A percentile compares a stretch with the other conserved stretches of the same genome.
Evolutionary conservation across 2,113 vertebrate genomes (phyloP).

Genomic region (Phodopus roborovskii): DNA sequence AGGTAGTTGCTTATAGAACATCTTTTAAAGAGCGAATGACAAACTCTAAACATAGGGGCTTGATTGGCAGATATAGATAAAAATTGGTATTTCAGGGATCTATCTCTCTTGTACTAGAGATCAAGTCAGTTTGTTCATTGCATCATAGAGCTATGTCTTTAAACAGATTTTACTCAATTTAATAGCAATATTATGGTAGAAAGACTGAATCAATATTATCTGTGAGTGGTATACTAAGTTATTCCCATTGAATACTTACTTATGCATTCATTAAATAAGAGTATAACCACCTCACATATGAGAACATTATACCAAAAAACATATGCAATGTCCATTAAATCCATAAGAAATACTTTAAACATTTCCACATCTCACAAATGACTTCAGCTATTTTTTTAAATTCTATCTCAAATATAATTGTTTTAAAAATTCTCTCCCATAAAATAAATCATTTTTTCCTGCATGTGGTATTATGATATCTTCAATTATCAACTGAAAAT

Average conservation of each 20-base stretch:
- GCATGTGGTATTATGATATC: not conserved
- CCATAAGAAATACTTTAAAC: not conserved
- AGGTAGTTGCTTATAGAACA: slow-evolving; percentile 5
- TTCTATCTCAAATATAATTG: slow-evolving; percentile 22
- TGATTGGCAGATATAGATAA: not conserved
- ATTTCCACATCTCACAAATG: not conserved
- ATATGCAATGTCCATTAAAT: not conserved
- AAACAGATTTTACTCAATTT: not conserved
- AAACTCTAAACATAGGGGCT: not conserved
- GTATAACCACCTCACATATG: not conserved
- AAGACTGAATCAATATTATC: not conserved
- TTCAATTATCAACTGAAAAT: not conserved
- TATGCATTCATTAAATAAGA: not conserved
- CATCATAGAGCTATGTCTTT: not conserved
- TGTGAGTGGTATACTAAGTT: not conserved
- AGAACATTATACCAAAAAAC: not conserved
- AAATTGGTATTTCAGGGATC: not conserved
- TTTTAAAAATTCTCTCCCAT: not conserved
- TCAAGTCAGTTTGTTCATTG: not conserved
- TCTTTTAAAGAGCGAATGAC: slow-evolving; percentile 6
- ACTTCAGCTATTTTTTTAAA: not conserved
- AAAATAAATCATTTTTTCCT: not conserved
- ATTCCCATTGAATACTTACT: not conserved
- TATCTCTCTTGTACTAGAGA: not conserved
- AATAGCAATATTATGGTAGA: not conserved